These are phyloP conservation scores for Eilema griseolum DNA, from an alignment of 2,888 invertebrate genomes.

Conservation along the genomic window DNA sequence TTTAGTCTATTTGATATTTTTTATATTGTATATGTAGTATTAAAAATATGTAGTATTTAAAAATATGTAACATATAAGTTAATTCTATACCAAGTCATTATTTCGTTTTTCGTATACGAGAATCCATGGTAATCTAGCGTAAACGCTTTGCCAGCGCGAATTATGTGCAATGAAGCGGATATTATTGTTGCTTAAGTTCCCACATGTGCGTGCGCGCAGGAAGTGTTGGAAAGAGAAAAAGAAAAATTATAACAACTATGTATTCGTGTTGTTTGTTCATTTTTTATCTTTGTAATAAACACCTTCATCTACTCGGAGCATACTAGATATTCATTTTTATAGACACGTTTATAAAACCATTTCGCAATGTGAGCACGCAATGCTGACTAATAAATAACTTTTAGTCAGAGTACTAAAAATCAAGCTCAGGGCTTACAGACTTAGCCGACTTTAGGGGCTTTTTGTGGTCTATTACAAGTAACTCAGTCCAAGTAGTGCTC, in stretches of 20 bases:
- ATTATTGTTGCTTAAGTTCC: conserved; percentile 42
- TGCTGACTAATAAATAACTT: no score
- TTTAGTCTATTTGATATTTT: no score
- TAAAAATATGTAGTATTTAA: no score
- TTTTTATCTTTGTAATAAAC: not conserved
- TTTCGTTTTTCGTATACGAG: conserved; percentile 38
- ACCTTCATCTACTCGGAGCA: not conserved
- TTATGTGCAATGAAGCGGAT: conserved; percentile 48
- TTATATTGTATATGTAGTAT: no score
- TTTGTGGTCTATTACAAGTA: not conserved
- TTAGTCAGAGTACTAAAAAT: no score
- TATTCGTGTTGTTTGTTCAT: not conserved
- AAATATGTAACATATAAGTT: no score
- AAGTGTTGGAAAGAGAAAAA: conserved; percentile 23
- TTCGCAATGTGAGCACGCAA: no score
- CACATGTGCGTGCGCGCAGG: conserved; percentile 30
- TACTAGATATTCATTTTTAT: no score
- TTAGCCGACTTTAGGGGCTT: no score
- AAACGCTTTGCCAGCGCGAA: conserved; percentile 37
- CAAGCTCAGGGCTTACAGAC: no score
- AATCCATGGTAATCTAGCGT: conserved; percentile 37
- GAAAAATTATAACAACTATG: conserved; percentile 4
- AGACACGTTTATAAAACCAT: no score
- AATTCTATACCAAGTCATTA: conserved; percentile 22
- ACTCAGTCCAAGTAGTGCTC: not conserved